Evolutionary conservation across 2,888 invertebrate genomes (phyloP), one percentile per base, ranked within the genome.

Genomic region (Resseliella maxima): DNA sequence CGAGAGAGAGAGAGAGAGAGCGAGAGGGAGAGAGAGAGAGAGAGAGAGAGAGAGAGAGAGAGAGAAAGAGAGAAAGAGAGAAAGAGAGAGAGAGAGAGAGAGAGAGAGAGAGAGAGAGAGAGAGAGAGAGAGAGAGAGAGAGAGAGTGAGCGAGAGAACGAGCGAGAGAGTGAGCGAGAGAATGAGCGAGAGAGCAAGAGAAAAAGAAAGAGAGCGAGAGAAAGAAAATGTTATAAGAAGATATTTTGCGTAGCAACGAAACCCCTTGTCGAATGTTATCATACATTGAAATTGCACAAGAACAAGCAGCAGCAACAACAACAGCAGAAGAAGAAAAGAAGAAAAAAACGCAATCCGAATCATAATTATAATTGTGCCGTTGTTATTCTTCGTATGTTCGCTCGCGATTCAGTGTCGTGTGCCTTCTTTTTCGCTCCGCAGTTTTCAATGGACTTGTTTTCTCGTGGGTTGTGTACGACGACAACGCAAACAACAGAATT

Each of bases 211-310:
- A n/a, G n/a, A 50, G 12, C 5, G 59, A 24, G 24, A 59, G 24
- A 24, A 24, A 59, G 24, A 12, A 59, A 27, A 6, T 24, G 59
- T 50, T 18, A 50, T 3, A 59, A 59, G n/a, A 72, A 72, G 72
- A 72, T 31, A 72, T 31, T 31, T 72, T 72, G 72, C 72, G 72
- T 72, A 72, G 72, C 72, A 72, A 72, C 72, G 72, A 31, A 72
- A 72, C 12, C 72, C 72, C 35, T 72, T 72, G 72, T 31, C 15
- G 27, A 72, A 72, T 72, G 72, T 72, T 72, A 72, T 72, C 72
- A 72, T 41, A n/a, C 72, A 35, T 31, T 72, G 72, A n/a, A 72
- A 72, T 72, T 35, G 72, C 31, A 50, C 46, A 50, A 5, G n/a
- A n/a, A n/a, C n/a, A n/a, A n/a, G n/a, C n/a, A n/a, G n/a, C n/a